These are phyloP conservation scores for Arnoldichthys spilopterus DNA, from an alignment of 2,797 vertebrate genomes.

Conservation along the genomic window DNA sequence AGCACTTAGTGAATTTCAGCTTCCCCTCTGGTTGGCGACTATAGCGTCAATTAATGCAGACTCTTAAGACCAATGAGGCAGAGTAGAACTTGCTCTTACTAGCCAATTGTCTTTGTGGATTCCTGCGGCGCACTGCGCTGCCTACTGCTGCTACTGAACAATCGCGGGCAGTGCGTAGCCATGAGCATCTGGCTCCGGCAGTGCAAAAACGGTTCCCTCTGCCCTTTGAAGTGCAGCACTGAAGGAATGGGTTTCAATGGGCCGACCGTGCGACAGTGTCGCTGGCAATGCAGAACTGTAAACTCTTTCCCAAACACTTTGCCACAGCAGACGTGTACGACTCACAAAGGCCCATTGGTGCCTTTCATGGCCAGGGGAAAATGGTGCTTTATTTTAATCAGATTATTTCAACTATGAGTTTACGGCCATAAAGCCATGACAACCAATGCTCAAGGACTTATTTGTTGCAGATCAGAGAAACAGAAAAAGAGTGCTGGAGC, in stretches of 20 bases:
- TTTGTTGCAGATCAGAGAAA: slow-evolving; percentile 63
- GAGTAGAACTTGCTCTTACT: slow-evolving; percentile 74
- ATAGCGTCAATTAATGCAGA: slow-evolving; percentile 80
- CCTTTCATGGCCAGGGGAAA: slow-evolving; percentile 59
- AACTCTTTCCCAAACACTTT: slow-evolving; percentile 51
- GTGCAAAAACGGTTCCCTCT: slow-evolving; percentile 68
- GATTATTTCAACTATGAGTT: slow-evolving; percentile 68
- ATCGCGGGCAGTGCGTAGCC: slow-evolving; percentile 76
- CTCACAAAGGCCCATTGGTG: slow-evolving; percentile 60
- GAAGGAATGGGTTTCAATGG: slow-evolving; percentile 64
- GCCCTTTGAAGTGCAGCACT: slow-evolving; percentile 69
- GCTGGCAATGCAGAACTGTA: slow-evolving; percentile 57
- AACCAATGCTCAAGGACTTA: slow-evolving; percentile 65
- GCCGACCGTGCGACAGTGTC: slow-evolving; percentile 56
- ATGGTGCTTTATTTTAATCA: slow-evolving; percentile 64
- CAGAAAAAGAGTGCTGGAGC: slow-evolving; percentile 50
- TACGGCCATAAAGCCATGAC: slow-evolving; percentile 68
- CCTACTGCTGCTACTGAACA: slow-evolving; percentile 80
- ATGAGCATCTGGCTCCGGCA: slow-evolving; percentile 74
- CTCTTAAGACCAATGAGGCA: slow-evolving; percentile 78
- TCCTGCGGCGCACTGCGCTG: slow-evolving; percentile 77
- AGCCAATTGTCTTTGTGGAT: slow-evolving; percentile 76
- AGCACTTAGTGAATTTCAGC: slow-evolving; percentile 85
- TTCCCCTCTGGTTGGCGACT: slow-evolving; percentile 77
- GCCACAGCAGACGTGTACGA: slow-evolving; percentile 43